Percentiles rank a stretch among this genome's conserved stretches.
Conservation (phyloP, 2,113 vertebrate species). For the Tachysurus vachellii region DNA sequence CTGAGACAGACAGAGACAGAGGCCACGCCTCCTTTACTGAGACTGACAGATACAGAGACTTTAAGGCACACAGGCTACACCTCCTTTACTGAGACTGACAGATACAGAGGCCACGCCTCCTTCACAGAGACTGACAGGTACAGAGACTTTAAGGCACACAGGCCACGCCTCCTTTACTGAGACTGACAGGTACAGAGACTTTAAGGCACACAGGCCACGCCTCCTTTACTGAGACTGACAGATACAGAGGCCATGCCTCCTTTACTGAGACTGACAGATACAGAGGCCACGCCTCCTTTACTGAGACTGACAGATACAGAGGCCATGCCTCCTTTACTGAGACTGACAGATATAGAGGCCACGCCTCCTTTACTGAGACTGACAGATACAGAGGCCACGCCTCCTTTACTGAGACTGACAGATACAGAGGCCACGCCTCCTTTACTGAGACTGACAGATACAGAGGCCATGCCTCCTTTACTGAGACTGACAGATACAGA, state of each 20-base stretch:
- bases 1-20: neutral
- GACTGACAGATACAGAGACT: neutral
- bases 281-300: too few species aligned
- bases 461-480: neutral
- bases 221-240: neutral
- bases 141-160: too few species aligned
- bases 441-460: neutral
- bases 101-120: neutral
- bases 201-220: neutral
- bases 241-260: neutral
- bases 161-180: neutral
- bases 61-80: neutral
- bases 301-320: neutral
- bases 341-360: too few species aligned
- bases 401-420: neutral
- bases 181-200: too few species aligned
- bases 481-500: neutral
- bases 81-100: neutral
- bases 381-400: neutral
- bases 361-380: neutral
- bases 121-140: neutral
- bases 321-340: neutral
- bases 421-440: neutral
- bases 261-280: too few species aligned
- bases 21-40: neutral